A percentile compares a stretch with the other conserved stretches of the same genome.
Conservation (phyloP, 1,140 invertebrate species). For the Anoplophora glabripennis region DNA sequence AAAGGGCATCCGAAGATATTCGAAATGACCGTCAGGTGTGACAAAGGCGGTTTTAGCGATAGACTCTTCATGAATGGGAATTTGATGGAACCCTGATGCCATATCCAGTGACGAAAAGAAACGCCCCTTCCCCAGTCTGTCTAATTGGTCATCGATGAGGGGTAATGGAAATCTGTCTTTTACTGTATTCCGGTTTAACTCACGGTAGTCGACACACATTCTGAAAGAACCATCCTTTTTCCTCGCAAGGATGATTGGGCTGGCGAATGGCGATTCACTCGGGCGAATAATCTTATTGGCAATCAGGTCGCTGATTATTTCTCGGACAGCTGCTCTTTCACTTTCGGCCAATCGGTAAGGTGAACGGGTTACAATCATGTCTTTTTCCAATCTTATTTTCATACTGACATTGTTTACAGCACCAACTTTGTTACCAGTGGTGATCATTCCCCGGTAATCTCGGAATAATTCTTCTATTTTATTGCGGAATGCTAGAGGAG, state of each 20-base stretch:
- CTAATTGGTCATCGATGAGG: conserved; percentile 49
- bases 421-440: neutral
- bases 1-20: conserved; percentile 50
- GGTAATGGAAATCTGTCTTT: conserved; percentile 49
- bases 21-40: conserved; percentile 47
- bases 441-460: conserved; percentile 1
- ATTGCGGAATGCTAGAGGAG: no score
- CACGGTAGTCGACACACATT: conserved; percentile 47
- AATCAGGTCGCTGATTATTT: conserved; percentile 36
- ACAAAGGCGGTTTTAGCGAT: conserved; percentile 39
- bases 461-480: no score
- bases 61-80: conserved; percentile 39
- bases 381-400: no score
- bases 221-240: conserved; percentile 41
- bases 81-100: conserved; percentile 33
- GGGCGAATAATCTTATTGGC: conserved; percentile 43
- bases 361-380: no score
- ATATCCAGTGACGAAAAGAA: conserved; percentile 39
- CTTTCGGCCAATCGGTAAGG: neutral
- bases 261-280: conserved; percentile 45
- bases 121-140: conserved; percentile 26
- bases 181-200: conserved; percentile 42
- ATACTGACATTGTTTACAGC: conserved; percentile 8
- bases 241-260: conserved; percentile 42
- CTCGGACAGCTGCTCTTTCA: conserved; percentile 10